phyloP scores from a whole-genome alignment of 2,888 invertebrate species.

The Andrena fulva region DNA sequence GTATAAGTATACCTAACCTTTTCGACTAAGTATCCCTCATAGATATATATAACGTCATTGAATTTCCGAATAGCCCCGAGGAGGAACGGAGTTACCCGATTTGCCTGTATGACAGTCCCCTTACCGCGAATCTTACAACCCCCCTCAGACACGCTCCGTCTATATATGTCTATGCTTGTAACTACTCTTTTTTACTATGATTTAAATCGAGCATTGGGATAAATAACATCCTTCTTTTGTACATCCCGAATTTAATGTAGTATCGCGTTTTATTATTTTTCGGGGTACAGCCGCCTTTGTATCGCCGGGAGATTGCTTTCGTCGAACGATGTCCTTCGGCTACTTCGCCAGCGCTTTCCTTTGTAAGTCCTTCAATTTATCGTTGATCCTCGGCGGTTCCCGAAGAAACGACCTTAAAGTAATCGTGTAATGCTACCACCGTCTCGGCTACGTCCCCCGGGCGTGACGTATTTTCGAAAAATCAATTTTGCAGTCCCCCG shows the following conservation, averaged over 20 bases:
- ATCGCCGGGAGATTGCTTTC: conserved; percentile 1
- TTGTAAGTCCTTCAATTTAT: conserved; percentile 61
- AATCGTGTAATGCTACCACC: conserved; percentile 41
- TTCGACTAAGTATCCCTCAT: no score
- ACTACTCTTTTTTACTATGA: background rate
- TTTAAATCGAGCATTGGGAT: background rate
- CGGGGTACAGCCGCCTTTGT: background rate
- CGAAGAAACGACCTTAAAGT: conserved; percentile 40
- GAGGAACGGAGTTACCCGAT: no score
- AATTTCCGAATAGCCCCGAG: no score
- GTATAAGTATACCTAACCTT: no score
- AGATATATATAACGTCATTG: no score
- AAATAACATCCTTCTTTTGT: background rate
- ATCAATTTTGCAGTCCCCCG: conserved; percentile 71
- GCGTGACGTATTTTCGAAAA: conserved; percentile 68
- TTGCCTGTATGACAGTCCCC: no score
- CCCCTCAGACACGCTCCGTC: no score
- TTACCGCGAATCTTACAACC: no score
- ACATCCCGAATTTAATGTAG: background rate
- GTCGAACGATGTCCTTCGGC: conserved; percentile 17
- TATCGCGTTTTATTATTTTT: background rate
- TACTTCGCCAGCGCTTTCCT: conserved; percentile 24
- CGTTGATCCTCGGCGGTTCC: conserved; percentile 52
- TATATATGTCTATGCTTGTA: no score
- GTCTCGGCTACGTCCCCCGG: conserved; percentile 45